These are phyloP conservation scores for Pseudochromis fuscus DNA, from an alignment of 2,797 vertebrate species.

Conservation along the genomic window DNA sequence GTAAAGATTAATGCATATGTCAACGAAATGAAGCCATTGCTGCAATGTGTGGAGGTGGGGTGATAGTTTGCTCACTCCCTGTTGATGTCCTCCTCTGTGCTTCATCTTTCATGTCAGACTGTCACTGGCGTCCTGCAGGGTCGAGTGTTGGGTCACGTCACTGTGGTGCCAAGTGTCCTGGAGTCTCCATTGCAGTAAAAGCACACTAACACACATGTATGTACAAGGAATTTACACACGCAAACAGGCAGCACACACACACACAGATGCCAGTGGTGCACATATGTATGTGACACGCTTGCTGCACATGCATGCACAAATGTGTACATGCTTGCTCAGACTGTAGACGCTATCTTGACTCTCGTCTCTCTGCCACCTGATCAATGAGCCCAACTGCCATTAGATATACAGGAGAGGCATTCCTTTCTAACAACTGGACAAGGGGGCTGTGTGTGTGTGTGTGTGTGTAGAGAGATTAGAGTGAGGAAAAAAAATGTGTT, in stretches of 20 bases:
- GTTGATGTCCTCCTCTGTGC: conserved; percentile 34
- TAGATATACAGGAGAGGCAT: conserved; percentile 61
- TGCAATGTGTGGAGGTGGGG: conserved; percentile 21
- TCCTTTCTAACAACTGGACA: conserved; percentile 68
- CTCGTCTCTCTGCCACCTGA: conserved; percentile 68
- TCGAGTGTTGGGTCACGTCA: conserved; percentile 74
- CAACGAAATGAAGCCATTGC: neutral
- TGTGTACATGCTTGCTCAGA: conserved; percentile 45
- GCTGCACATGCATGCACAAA: conserved; percentile 56
- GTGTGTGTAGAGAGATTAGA: neutral
- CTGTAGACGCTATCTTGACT: conserved; percentile 53
- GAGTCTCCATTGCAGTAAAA: conserved; percentile 73
- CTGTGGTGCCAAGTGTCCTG: conserved; percentile 76
- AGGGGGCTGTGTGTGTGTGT: conserved; percentile 8
- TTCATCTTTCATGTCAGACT: conserved; percentile 70
- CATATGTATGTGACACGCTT: conserved; percentile 48
- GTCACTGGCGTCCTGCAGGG: conserved; percentile 65
- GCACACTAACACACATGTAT: conserved; percentile 51
- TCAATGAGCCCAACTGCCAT: conserved; percentile 70
- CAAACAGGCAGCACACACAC: conserved; percentile 40
- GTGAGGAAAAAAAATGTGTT: neutral
- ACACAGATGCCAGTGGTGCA: conserved; percentile 28
- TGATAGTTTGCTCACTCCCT: conserved; percentile 22
- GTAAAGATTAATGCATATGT: neutral
- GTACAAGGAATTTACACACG: conserved; percentile 55